These are phyloP conservation scores for Orthosia gothica DNA, from an alignment of 2,888 invertebrate genomes.

Conservation along the genomic window DNA sequence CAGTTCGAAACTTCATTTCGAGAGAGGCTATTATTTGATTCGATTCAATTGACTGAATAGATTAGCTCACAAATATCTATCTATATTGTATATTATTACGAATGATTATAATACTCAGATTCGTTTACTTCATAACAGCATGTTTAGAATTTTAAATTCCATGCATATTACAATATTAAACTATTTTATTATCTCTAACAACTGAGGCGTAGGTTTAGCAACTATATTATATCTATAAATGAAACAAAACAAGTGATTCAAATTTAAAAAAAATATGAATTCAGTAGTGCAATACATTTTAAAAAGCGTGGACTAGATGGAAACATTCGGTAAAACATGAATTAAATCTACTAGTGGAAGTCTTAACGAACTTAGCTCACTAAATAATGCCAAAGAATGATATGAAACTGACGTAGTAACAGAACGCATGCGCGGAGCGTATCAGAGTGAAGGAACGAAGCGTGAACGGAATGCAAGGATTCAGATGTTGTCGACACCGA, in stretches of 20 bases:
- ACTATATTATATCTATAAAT: conserved; percentile 68
- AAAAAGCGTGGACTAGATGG: conserved; percentile 72
- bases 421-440: conserved; percentile 81
- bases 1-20: conserved; percentile 81
- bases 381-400: conserved; percentile 91
- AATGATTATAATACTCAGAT: conserved; percentile 85
- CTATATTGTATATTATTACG: conserved; percentile 80
- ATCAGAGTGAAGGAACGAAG: conserved; percentile 78
- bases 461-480: conserved; percentile 81
- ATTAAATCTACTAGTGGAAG: conserved; percentile 75
- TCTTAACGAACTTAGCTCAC: conserved; percentile 86
- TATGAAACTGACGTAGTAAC: conserved; percentile 79
- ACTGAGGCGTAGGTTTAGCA: conserved; percentile 74
- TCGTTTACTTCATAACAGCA: conserved; percentile 67
- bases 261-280: conserved; percentile 70
- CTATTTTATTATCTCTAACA: conserved; percentile 67
- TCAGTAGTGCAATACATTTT: conserved; percentile 84
- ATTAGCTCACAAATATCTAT: conserved; percentile 89
- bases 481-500: conserved; percentile 75
- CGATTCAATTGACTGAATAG: conserved; percentile 91
- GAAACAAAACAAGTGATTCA: conserved; percentile 65
- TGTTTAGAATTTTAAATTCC: conserved; percentile 73
- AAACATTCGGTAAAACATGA: conserved; percentile 60
- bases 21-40: conserved; percentile 91
- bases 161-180: conserved; percentile 68